These are phyloP conservation scores for Hydractinia echinata DNA, from an alignment of 30 jellyfish, hydroid and myxozoan genomes.

Conservation along the genomic window DNA sequence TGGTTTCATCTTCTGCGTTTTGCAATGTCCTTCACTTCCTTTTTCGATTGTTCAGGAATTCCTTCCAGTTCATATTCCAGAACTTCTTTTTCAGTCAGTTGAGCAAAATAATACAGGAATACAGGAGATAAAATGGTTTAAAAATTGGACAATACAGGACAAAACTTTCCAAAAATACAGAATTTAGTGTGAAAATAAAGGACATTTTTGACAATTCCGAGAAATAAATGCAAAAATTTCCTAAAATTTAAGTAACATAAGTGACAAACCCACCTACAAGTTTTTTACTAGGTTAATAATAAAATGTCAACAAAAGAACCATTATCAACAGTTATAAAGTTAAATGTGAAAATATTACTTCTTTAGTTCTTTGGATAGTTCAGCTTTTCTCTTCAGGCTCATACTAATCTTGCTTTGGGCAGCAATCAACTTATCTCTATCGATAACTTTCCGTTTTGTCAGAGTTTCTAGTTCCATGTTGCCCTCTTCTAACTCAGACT, in stretches of 20 bases:
- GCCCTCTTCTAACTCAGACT: neutral
- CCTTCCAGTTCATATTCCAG: no score
- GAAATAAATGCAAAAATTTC: no score
- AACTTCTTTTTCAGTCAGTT: no score
- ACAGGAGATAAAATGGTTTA: neutral
- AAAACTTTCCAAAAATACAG: neutral
- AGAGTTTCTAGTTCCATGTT: neutral
- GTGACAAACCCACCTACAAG: no score
- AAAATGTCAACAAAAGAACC: neutral
- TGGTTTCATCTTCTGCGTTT: no score
- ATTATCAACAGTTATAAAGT: neutral
- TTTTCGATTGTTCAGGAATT: no score
- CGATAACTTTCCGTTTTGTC: neutral
- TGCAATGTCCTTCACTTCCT: no score
- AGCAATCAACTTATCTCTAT: neutral
- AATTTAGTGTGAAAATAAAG: no score
- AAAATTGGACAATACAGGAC: neutral
- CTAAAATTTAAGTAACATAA: no score
- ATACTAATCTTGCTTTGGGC: conserved; percentile 4
- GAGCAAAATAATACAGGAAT: neutral
- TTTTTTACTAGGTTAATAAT: no score
- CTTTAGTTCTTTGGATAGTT: neutral
- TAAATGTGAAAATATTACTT: neutral
- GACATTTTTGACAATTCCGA: no score
- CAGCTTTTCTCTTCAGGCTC: neutral